Evolutionary conservation across 2,888 invertebrate genomes (phyloP).

Genomic region (Marronus borbonicus): DNA sequence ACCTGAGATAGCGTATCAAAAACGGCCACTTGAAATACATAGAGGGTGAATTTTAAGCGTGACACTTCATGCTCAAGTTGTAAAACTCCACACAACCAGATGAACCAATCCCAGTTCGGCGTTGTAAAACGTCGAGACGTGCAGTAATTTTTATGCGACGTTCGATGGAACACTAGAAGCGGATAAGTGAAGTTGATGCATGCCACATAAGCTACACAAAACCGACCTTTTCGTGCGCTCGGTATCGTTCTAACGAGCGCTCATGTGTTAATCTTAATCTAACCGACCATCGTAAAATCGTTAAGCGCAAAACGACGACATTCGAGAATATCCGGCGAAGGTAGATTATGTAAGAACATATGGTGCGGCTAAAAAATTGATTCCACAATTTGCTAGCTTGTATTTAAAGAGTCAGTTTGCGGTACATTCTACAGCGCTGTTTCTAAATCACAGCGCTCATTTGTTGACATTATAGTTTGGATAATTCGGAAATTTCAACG

Average conservation of each 20-base stretch:
- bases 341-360: too few relatives aligned
- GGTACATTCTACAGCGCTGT: too few relatives aligned
- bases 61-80: neutral
- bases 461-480: too few relatives aligned
- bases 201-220: neutral
- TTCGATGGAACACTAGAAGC: neutral
- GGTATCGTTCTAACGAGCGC: neutral
- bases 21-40: neutral
- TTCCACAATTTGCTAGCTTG: too few relatives aligned
- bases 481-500: too few relatives aligned
- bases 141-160: neutral
- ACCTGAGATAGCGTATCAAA: neutral
- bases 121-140: neutral
- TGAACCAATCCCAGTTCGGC: neutral
- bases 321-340: neutral
- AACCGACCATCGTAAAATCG: neutral
- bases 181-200: neutral
- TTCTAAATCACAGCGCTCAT: too few relatives aligned
- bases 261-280: neutral
- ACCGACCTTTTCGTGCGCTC: neutral
- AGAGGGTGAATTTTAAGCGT: neutral
- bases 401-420: too few relatives aligned
- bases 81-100: neutral
- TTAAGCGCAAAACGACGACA: neutral
- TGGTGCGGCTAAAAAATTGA: too few relatives aligned